A percentile compares a stretch with the other conserved stretches of the same genome.
These are phyloP conservation scores for Chrysolophus pictus DNA, from an alignment of 2,797 vertebrate species.

Conservation along the genomic window DNA sequence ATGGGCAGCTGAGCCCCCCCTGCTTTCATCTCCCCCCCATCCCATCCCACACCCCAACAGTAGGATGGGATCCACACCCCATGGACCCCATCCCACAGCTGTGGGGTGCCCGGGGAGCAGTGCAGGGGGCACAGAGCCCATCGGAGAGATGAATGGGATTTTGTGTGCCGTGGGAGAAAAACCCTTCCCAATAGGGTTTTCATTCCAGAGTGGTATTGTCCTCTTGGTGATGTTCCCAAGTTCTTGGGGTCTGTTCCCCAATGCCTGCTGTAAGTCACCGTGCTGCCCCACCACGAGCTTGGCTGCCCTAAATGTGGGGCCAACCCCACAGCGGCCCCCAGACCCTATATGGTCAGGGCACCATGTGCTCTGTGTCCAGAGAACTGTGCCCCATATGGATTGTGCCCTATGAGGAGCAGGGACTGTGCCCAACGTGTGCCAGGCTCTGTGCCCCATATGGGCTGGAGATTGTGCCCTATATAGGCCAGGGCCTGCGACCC, in stretches of 20 bases:
- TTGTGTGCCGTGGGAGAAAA: not conserved
- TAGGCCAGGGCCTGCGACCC: not conserved
- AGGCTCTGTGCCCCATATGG: not conserved
- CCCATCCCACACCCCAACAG: not conserved
- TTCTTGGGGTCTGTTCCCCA: not conserved
- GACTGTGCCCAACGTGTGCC: not conserved
- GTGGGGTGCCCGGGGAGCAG: fast-evolving
- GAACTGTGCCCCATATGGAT: not conserved
- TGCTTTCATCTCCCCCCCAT: not conserved
- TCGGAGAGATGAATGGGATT: not conserved
- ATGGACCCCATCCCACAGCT: not conserved
- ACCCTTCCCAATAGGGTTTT: not conserved
- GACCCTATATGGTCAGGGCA: not conserved
- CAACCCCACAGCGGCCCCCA: not conserved
- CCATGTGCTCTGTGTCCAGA: not conserved
- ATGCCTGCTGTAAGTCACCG: not conserved
- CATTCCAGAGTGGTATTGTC: not conserved
- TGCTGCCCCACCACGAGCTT: not conserved
- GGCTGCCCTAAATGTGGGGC: not conserved
- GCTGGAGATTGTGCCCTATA: not conserved
- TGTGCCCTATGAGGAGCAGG: not conserved
- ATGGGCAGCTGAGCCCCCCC: not conserved
- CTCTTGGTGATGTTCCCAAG: not conserved
- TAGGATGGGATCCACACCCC: not conserved
- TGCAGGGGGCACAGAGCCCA: fast-evolving